phyloP scores from a whole-genome alignment of 2,888 invertebrate genomes.

The Lacanobia oleracea region DNA sequence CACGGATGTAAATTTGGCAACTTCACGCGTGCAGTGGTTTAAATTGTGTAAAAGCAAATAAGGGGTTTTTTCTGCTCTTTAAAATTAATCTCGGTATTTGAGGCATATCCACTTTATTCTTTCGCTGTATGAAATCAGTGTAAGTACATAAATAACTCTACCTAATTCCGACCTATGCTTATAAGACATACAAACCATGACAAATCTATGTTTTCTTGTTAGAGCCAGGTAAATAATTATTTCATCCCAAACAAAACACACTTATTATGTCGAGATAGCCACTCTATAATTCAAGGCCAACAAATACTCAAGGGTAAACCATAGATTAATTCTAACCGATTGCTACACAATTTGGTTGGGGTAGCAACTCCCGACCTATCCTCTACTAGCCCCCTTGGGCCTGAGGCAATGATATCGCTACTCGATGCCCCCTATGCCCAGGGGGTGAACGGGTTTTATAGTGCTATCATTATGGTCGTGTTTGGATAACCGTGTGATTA shows the following conservation, averaged over 20 bases:
- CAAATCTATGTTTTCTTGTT: background rate
- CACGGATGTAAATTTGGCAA: no score
- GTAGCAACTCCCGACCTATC: conserved; percentile 55
- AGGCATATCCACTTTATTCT: no score
- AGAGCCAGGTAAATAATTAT: background rate
- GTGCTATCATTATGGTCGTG: conserved; percentile 50
- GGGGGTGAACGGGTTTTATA: conserved; percentile 61
- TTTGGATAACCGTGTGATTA: conserved; percentile 53
- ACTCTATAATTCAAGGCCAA: conserved; percentile 40
- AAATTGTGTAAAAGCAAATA: no score
- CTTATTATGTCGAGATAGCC: conserved; percentile 8
- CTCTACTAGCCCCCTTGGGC: conserved; percentile 54
- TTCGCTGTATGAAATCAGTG: no score
- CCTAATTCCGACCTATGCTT: no score
- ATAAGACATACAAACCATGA: no score
- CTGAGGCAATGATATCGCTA: conserved; percentile 59
- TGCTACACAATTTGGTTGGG: conserved; percentile 51
- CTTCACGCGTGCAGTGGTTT: no score
- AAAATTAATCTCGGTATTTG: no score
- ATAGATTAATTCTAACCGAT: conserved; percentile 56
- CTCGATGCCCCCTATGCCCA: conserved; percentile 51
- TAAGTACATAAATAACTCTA: no score
- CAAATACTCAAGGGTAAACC: conserved; percentile 43
- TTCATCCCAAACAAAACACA: background rate
- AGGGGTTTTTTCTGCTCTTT: no score